A percentile compares a stretch with the other conserved stretches of the same genome.
These are phyloP conservation scores for Choloepus hoffmanni DNA, from an alignment of 2,113 vertebrate species.

Conservation along the genomic window DNA sequence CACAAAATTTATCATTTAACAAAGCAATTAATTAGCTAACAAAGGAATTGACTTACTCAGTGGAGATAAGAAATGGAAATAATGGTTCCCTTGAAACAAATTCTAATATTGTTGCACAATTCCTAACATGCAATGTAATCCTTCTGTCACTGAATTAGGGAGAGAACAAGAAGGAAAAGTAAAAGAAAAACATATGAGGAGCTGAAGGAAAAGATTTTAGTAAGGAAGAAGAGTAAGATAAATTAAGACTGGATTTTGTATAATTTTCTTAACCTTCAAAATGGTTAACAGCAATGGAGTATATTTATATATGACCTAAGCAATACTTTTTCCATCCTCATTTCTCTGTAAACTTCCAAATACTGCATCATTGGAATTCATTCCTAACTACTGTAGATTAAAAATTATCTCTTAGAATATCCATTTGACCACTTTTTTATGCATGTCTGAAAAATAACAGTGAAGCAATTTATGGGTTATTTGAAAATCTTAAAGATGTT, in stretches of 20 bases:
- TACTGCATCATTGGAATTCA: neutral
- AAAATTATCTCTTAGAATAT: neutral
- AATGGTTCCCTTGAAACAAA: neutral
- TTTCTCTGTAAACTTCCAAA: neutral
- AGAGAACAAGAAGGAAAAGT: neutral
- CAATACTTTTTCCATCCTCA: neutral
- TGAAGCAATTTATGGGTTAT: neutral
- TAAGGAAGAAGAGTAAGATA: neutral
- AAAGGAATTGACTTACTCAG: neutral
- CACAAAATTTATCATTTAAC: neutral
- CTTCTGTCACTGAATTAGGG: neutral
- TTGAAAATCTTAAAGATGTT: neutral
- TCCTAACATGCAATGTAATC: neutral
- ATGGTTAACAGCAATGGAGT: neutral
- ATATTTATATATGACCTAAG: neutral
- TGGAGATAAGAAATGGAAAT: neutral
- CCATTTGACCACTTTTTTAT: neutral
- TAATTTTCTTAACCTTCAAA: constrained; percentile 4
- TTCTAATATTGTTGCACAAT: neutral
- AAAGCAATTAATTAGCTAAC: neutral
- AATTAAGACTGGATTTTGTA: neutral
- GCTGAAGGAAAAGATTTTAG: neutral
- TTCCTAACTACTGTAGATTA: neutral
- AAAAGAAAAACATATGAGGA: neutral
- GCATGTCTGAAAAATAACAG: neutral